Conservation (phyloP, 2,113 vertebrate genomes). For the Mohoua ochrocephala region DNA sequence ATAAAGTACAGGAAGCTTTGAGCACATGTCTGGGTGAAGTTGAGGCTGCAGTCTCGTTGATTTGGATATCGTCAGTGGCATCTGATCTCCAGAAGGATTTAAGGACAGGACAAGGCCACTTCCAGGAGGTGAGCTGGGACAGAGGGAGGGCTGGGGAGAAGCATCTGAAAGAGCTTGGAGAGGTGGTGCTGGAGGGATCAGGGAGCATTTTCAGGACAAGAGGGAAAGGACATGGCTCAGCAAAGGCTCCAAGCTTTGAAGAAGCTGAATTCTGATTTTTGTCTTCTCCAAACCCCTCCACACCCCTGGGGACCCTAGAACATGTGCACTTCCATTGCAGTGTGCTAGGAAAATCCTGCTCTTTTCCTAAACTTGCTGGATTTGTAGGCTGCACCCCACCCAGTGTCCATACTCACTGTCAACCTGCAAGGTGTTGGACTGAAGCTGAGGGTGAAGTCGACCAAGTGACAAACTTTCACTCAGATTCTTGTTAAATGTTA, state of each 20-base stretch:
- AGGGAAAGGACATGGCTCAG: neutral
- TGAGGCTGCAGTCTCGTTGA: neutral
- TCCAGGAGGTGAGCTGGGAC: neutral
- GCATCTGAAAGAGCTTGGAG: neutral
- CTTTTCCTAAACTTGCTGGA: neutral
- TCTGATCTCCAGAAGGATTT: neutral
- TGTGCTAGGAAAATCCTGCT: neutral
- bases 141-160: neutral
- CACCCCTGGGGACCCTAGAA: neutral
- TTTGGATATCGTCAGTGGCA: neutral
- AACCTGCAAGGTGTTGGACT: constrained; percentile 83
- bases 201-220: neutral
- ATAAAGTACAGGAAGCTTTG: neutral
- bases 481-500: constrained; percentile 89
- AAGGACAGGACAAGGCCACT: neutral
- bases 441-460: constrained; percentile 88
- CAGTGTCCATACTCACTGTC: constrained; percentile 83
- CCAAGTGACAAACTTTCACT: constrained; percentile 90
- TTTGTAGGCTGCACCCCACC: neutral
- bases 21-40: neutral
- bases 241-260: neutral
- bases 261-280: neutral
- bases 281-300: neutral
- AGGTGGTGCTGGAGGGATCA: neutral
- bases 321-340: accelerated